phyloP scores from a whole-genome alignment of 2,888 invertebrate species.

The Protodeltote pygarga region DNA sequence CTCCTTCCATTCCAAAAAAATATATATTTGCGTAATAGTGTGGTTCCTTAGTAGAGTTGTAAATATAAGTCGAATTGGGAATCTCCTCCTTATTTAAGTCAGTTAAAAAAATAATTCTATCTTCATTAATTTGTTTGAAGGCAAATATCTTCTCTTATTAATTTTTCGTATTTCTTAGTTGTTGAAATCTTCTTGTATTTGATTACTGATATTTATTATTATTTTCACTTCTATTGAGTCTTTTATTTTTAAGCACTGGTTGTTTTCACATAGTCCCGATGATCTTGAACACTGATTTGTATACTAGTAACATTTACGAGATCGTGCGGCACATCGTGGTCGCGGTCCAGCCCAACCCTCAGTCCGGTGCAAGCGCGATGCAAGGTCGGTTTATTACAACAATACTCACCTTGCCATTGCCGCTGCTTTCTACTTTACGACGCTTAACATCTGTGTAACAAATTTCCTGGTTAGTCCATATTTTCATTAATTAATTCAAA shows the following conservation, averaged over 20 bases:
- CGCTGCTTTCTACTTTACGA: constrained; percentile 92
- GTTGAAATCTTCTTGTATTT: too few species aligned
- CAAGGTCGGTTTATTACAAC: constrained; percentile 77
- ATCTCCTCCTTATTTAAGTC: too few species aligned
- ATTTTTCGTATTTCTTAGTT: too few species aligned
- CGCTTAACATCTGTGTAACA: constrained; percentile 91
- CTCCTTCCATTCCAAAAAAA: not conserved
- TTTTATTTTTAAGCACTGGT: constrained; percentile 41
- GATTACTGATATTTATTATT: constrained; percentile 4
- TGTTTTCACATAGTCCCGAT: constrained; percentile 38
- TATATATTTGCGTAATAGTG: not conserved
- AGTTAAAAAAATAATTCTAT: constrained; percentile 6
- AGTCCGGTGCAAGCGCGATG: constrained; percentile 81
- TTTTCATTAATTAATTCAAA: not conserved
- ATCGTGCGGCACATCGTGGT: constrained; percentile 47
- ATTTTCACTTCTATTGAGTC: constrained; percentile 39
- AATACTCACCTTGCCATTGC: constrained; percentile 94
- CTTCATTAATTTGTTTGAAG: constrained; percentile 11
- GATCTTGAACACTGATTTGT: constrained; percentile 47
- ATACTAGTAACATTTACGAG: constrained; percentile 21
- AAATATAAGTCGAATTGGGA: too few species aligned
- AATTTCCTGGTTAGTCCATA: constrained; percentile 1
- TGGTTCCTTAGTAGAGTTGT: constrained; percentile 1
- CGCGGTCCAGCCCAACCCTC: constrained; percentile 88
- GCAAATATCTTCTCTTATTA: constrained; percentile 12